Evolutionary conservation across 2,797 vertebrate genomes (phyloP), one percentile per base, ranked within the genome.

Genomic region (Coreius guichenoti): DNA sequence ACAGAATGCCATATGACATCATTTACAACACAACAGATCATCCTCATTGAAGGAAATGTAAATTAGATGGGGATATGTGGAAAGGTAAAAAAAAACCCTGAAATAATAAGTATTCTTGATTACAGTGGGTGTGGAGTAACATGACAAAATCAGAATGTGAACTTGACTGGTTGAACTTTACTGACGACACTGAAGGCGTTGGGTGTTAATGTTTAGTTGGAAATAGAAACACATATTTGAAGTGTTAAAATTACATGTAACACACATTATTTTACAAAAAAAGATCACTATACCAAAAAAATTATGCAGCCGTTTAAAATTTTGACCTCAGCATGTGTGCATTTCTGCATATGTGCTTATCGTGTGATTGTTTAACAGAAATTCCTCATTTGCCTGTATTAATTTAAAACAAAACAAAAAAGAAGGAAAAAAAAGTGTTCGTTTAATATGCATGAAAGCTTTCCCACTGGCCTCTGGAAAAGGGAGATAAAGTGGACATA

Each of bases 371-470:
- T 90, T 88, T 47, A 13, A 90, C 90, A 93, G 87, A 94, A 94
- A 94, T 90, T 93, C 92, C 91, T 93, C 91, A 93, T 95, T 94
- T 91, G 92, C 86, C 87, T 74, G 89, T 90, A 94, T 93, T 94
- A 91, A 94, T 95, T 93, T 14, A 0, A 1, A 21, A n/a, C n/a
- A n/a, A n/a, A n/a, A n/a, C n/a, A 51, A 47, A 26, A 31, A 92
- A 92, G 43, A 39, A 12, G 43, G 31, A 17, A 23, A 74, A 74
- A 80, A 43, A 70, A 92, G 91, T 93, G 92, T 94, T 93, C 92
- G 92, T 93, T 95, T 95, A 95, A 95, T 95, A 95, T 95, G 95
- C 94, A 94, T 94, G 94, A 95, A 93, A 94, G 92, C 92, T 92
- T 65, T 93, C 90, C 91, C 93, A 93, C 94, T 94, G 92, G 92